Conservation (phyloP, 2,888 invertebrate species). For the Dysmachus trigonus region DNA sequence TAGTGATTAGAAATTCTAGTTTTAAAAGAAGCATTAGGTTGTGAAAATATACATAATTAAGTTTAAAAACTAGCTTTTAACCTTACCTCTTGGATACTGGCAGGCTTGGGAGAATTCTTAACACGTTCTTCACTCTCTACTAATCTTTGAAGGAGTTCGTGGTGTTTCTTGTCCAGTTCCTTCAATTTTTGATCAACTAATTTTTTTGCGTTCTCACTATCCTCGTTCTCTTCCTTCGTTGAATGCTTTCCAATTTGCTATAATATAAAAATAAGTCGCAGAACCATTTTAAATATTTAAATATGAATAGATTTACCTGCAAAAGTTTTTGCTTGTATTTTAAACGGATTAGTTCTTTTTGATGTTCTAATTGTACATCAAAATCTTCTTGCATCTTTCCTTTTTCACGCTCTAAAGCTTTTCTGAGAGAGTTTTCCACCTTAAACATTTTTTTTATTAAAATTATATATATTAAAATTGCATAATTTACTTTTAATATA, state of each 20-base stretch:
- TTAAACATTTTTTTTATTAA: conserved; percentile 42
- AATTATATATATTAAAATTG: neutral
- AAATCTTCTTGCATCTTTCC: conserved; percentile 55
- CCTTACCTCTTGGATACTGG: neutral
- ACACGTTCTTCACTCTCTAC: conserved; percentile 50
- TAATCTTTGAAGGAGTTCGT: conserved; percentile 55
- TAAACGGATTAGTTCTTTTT: conserved; percentile 57
- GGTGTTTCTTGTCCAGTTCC: conserved; percentile 57
- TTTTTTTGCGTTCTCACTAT: conserved; percentile 54
- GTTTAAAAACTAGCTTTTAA: neutral
- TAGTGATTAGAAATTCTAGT: too few relatives aligned
- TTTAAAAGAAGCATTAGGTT: neutral
- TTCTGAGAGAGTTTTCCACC: conserved; percentile 58
- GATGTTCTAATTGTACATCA: conserved; percentile 57
- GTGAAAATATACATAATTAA: neutral
- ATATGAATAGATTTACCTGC: conserved; percentile 54
- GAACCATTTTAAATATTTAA: neutral
- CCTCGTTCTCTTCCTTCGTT: conserved; percentile 50
- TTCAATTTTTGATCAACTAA: conserved; percentile 56
- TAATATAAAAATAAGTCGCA: neutral
- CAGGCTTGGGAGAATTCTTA: neutral
- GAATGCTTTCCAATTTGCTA: conserved; percentile 24
- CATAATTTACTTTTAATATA: conserved; percentile 57
- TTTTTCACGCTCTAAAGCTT: conserved; percentile 58
- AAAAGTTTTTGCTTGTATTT: conserved; percentile 58